These are phyloP conservation scores for Laticauda laticaudata DNA, from an alignment of 2,113 vertebrate genomes.

Conservation along the genomic window DNA sequence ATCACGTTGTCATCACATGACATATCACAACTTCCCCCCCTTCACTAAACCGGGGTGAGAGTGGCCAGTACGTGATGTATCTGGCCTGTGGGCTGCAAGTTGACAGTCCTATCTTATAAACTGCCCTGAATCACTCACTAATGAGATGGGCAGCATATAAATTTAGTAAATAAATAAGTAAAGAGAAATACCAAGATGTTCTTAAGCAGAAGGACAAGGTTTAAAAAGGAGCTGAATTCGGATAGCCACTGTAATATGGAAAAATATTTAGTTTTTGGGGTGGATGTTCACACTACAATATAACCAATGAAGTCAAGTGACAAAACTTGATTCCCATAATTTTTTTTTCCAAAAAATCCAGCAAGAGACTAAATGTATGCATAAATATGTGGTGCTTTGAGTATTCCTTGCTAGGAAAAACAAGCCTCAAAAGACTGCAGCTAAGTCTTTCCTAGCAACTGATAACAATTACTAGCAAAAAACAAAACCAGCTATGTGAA, in stretches of 20 bases:
- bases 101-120: background rate
- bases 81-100: no score
- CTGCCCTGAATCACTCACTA: background rate
- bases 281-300: background rate
- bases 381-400: background rate
- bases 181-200: background rate
- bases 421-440: background rate
- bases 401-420: background rate
- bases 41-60: no score
- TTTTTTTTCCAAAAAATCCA: background rate
- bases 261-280: background rate
- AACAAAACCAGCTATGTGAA: background rate
- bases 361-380: background rate
- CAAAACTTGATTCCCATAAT: background rate
- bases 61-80: no score
- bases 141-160: background rate
- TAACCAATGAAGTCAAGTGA: background rate
- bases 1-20: no score
- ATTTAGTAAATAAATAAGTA: background rate
- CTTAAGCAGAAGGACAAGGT: background rate
- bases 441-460: background rate
- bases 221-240: background rate
- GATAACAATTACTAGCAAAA: background rate
- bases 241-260: no score
- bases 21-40: no score